Base-by-base conservation (phyloP, 2,797 vertebrate genomes). In the Micrastur ruficollis region DNA sequence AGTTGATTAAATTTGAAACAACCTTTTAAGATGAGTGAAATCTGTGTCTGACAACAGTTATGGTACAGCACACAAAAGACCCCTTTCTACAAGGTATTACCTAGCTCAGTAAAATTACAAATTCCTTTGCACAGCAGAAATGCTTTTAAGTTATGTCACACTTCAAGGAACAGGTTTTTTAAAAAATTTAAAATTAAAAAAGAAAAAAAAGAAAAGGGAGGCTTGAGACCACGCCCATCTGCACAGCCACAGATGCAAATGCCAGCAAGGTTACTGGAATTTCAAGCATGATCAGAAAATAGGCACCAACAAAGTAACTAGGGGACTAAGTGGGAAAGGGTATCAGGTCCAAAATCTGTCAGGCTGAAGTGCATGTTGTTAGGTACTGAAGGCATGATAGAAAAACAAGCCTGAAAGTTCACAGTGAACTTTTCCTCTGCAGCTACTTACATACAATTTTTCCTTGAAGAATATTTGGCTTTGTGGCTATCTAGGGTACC, bases 71-170 rank as follows among this genome's bases (percentile, higher is more conserved):
- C 59, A 84, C 29, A 46, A 66, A 79, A 82, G 32, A 79, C 1
- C 3, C 31, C 32, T 78, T 92, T 91, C 61, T 59, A 49, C 14
- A 70, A 75, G 23, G 25, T 61, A 90, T 46, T 82, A 50, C 53
- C 40, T 75, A 70, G 29, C 20, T 65, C 53, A 81, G 44, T 87
- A 86, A 88, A 93, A 87, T 50, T 56, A 91, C 65, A 89, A 88
- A 94, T 81, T 94, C 72, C 63, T 75, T 68, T 73, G 56, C 65
- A 85, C 31, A 93, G 79, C 74, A 93, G 20, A 95, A 95, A 93
- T 44, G 44, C 40, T 93, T 92, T 19, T 71, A 65, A 95, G 61
- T 82, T 93, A 72, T 71, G 70, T 91, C 93, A 90, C 70, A 93
- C 40, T 95, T 93, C 62, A 94, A 66, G 49, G 44, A 86, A 42